Conservation (phyloP, 1,140 invertebrate genomes). For the Ceratoteleas bidentatus region DNA sequence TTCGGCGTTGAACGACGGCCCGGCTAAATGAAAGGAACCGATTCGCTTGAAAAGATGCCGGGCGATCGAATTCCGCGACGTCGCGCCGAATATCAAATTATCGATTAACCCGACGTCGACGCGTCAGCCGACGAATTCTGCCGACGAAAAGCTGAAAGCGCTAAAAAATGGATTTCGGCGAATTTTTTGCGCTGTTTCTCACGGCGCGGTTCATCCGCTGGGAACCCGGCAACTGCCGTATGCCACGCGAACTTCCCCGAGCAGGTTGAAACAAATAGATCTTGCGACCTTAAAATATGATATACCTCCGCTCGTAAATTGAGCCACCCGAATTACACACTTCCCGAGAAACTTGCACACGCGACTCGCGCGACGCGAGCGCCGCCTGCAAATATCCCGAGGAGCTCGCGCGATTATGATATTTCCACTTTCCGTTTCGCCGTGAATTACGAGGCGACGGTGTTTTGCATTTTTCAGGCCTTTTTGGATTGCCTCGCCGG, state of each 20-base stretch:
- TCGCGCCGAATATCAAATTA: too few species aligned
- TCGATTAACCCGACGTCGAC: too few species aligned
- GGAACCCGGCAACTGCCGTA: conserved; percentile 64
- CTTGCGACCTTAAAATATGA: conserved; percentile 72
- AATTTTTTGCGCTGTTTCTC: too few species aligned
- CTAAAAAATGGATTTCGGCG: too few species aligned
- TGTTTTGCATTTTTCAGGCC: conserved; percentile 28
- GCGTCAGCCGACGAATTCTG: too few species aligned
- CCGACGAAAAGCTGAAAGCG: too few species aligned
- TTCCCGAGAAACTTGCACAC: conserved; percentile 53
- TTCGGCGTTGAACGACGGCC: conserved; percentile 45
- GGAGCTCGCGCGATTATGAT: conserved; percentile 45
- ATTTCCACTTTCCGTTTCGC: conserved; percentile 38
- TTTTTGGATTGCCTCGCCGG: conserved; percentile 20
- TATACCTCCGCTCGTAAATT: conserved; percentile 72
- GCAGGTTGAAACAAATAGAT: conserved; percentile 71
- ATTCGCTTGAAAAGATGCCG: conserved; percentile 36
- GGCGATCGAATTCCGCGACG: conserved; percentile 11
- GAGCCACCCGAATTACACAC: conserved; percentile 63
- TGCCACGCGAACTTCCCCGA: conserved; percentile 54
- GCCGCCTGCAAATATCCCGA: conserved; percentile 32
- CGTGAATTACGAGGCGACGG: conserved; percentile 31
- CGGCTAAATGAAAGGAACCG: conserved; percentile 44
- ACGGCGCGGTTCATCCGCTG: conserved; percentile 36
- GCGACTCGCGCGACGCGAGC: conserved; percentile 35